phyloP scores from a whole-genome alignment of 2,113 vertebrate species.

The Sinocyclocheilus grahami region DNA sequence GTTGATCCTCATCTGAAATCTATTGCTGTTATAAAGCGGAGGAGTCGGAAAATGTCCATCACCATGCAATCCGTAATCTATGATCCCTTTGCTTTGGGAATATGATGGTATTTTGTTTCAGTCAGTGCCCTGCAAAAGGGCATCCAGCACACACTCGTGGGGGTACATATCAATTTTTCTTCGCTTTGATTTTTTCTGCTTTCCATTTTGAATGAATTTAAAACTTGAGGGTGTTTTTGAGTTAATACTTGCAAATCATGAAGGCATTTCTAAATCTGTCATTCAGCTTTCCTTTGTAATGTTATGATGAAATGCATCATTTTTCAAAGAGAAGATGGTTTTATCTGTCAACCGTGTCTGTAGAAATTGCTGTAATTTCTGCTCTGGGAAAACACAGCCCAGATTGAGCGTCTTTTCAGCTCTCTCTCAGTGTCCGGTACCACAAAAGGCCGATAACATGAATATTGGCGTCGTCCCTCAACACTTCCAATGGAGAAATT shows the following conservation, averaged over 20 bases:
- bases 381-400: slow-evolving; percentile 63
- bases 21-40: slow-evolving; percentile 80
- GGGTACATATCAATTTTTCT: slow-evolving; percentile 36
- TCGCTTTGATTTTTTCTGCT: slow-evolving; percentile 14
- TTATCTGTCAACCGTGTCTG: slow-evolving; percentile 77
- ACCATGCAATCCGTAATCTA: slow-evolving; percentile 58
- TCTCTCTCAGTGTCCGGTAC: slow-evolving; percentile 75
- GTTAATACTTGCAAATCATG: neutral
- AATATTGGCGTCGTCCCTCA: slow-evolving; percentile 83
- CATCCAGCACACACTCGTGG: slow-evolving; percentile 19
- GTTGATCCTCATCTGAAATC: slow-evolving; percentile 83
- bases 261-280: slow-evolving; percentile 14
- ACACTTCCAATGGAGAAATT: slow-evolving; percentile 87
- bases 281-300: slow-evolving; percentile 6
- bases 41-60: slow-evolving; percentile 71
- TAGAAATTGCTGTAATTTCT: slow-evolving; percentile 79
- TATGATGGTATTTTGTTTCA: slow-evolving; percentile 49
- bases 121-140: slow-evolving; percentile 34
- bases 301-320: slow-evolving; percentile 20
- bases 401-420: slow-evolving; percentile 55
- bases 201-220: slow-evolving; percentile 3
- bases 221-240: slow-evolving; percentile 2
- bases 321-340: slow-evolving; percentile 64
- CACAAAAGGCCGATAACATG: slow-evolving; percentile 82
- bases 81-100: slow-evolving; percentile 57